phyloP scores from a whole-genome alignment of 2,888 invertebrate genomes.

The Sepioteuthis lessoniana region DNA sequence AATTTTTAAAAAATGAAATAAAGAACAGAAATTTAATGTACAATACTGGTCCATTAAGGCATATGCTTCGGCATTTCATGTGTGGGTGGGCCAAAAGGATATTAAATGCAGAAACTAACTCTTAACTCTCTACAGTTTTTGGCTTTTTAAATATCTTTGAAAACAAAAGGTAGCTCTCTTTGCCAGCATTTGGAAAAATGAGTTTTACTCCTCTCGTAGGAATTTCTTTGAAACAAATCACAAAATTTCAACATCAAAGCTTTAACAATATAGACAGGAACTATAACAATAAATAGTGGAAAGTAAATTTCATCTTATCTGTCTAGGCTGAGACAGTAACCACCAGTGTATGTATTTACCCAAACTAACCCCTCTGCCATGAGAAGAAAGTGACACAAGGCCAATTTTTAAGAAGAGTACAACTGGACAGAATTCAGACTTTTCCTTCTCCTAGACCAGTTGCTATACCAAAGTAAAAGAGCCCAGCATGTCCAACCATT shows the following conservation, averaged over 20 bases:
- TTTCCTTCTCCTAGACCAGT: too few species aligned
- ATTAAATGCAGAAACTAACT: conserved; percentile 20
- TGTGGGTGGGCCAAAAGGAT: background rate
- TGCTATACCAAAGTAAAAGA: too few species aligned
- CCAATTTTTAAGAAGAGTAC: too few species aligned
- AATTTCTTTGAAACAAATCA: background rate
- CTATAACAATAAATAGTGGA: background rate
- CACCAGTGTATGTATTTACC: too few species aligned
- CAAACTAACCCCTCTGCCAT: too few species aligned
- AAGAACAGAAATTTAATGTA: background rate
- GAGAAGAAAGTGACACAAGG: too few species aligned
- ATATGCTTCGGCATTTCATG: background rate
- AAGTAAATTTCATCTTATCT: background rate
- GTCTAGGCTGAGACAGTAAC: too few species aligned
- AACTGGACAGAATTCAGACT: too few species aligned
- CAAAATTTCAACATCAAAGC: background rate
- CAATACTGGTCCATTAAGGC: conserved; percentile 7
- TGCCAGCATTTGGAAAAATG: background rate
- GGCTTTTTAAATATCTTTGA: background rate
- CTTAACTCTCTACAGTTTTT: background rate
- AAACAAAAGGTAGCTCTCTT: background rate
- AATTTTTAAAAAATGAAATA: background rate
- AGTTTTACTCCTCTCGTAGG: background rate
- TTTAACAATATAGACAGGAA: background rate
- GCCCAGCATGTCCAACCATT: too few species aligned